Conservation (phyloP, 2,888 invertebrate genomes). For the Pardosa pseudoannulata region DNA sequence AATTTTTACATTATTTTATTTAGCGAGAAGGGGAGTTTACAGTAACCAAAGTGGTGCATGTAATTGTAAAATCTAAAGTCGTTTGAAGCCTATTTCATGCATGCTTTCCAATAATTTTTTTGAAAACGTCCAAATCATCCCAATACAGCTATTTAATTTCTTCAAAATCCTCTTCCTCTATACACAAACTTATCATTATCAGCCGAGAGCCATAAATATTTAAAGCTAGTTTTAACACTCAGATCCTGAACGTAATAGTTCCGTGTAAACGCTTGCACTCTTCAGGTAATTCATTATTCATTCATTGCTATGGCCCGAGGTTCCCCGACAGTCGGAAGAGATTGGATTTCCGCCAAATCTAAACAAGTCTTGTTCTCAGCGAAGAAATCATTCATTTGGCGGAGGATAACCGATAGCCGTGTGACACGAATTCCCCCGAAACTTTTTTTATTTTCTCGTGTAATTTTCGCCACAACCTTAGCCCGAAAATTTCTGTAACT, state of each 20-base stretch:
- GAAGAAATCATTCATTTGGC: constrained; percentile 51
- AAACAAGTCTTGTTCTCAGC: constrained; percentile 55
- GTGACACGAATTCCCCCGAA: constrained; percentile 29
- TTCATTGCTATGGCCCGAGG: constrained; percentile 37
- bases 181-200: no score
- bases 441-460: background rate
- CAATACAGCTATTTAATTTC: no score
- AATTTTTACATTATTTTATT: no score
- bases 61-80: no score
- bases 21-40: no score
- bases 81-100: no score
- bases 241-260: constrained; percentile 4
- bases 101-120: no score
- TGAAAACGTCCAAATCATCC: no score
- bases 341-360: constrained; percentile 54
- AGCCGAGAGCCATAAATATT: no score
- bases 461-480: background rate
- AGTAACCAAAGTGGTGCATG: no score
- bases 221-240: background rate
- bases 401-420: constrained; percentile 57
- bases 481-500: background rate
- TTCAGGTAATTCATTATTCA: constrained; percentile 60
- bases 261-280: constrained; percentile 22
- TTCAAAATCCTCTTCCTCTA: no score
- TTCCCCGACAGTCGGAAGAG: constrained; percentile 33